Evolutionary conservation across 2,888 invertebrate genomes (phyloP).

Genomic region (Deroplatys truncata): DNA sequence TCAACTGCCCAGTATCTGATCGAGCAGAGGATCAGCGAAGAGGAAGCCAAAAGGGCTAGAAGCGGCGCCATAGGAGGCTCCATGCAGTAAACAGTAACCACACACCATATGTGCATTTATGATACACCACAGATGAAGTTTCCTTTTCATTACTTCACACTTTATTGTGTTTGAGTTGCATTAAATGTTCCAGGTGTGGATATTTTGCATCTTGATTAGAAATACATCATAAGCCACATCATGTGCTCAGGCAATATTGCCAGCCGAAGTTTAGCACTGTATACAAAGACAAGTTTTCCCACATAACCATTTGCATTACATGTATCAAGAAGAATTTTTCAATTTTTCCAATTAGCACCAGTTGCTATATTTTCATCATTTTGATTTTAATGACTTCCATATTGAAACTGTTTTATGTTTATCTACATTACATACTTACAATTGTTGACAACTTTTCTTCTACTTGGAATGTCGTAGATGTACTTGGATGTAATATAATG

Average conservation of each 20-base stretch:
- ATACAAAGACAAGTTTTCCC: background rate
- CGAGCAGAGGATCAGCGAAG: slow-evolving; percentile 93
- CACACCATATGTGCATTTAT: slow-evolving; percentile 22
- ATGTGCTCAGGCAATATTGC: background rate
- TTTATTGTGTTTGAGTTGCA: background rate
- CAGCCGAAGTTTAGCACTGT: background rate
- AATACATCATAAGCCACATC: background rate
- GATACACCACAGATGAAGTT: background rate
- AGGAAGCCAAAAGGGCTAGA: slow-evolving; percentile 90
- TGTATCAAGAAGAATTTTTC: background rate
- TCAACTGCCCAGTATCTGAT: slow-evolving; percentile 90
- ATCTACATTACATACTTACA: background rate
- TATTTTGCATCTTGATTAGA: background rate
- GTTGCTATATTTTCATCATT: background rate
- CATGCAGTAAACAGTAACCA: slow-evolving; percentile 11
- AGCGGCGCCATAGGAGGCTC: slow-evolving; percentile 51
- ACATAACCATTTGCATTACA: background rate
- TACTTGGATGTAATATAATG: background rate
- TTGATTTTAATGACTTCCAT: background rate
- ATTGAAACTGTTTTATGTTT: background rate
- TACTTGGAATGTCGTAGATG: background rate
- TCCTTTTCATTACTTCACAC: background rate
- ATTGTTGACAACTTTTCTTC: background rate
- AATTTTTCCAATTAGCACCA: background rate
- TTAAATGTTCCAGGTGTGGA: background rate